These are phyloP conservation scores for Chrysomela aeneicollis DNA, from an alignment of 2,888 invertebrate genomes.

Conservation along the genomic window DNA sequence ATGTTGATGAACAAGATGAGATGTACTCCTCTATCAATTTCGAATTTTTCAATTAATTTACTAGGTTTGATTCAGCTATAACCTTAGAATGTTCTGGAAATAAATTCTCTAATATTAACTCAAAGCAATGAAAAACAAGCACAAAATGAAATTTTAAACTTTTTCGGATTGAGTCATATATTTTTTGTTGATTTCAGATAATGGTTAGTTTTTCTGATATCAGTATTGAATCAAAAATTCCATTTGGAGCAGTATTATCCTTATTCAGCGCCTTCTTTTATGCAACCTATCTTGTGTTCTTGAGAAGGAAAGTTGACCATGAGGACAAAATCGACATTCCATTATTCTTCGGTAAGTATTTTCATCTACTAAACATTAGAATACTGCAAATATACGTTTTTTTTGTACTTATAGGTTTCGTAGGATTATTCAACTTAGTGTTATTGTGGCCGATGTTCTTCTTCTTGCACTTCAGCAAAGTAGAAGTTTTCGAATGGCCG, in stretches of 20 bases:
- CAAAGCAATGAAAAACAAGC: too few relatives aligned
- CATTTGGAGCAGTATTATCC: conserved; percentile 81
- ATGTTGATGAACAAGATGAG: too few relatives aligned
- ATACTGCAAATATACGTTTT: background rate
- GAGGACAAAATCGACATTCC: conserved; percentile 95
- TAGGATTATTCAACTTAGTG: conserved; percentile 89
- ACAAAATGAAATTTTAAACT: too few relatives aligned
- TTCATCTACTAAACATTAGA: background rate
- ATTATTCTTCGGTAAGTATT: conserved; percentile 86
- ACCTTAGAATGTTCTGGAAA: too few relatives aligned
- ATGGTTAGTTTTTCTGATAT: conserved; percentile 81
- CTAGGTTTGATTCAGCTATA: too few relatives aligned
- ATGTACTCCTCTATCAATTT: too few relatives aligned
- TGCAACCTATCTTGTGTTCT: conserved; percentile 87
- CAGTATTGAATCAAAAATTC: conserved; percentile 71
- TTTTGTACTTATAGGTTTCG: conserved; percentile 74
- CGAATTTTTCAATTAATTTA: too few relatives aligned
- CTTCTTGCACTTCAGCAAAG: conserved; percentile 80
- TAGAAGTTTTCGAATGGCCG: conserved; percentile 88
- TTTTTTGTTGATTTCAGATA: conserved; percentile 63
- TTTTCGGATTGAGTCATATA: background rate
- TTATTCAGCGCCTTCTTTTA: conserved; percentile 89
- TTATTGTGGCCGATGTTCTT: conserved; percentile 91
- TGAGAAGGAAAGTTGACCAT: conserved; percentile 85
- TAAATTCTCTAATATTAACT: too few relatives aligned